phyloP scores from a whole-genome alignment of 2,113 vertebrate genomes.

The Thomomys bottae region DNA sequence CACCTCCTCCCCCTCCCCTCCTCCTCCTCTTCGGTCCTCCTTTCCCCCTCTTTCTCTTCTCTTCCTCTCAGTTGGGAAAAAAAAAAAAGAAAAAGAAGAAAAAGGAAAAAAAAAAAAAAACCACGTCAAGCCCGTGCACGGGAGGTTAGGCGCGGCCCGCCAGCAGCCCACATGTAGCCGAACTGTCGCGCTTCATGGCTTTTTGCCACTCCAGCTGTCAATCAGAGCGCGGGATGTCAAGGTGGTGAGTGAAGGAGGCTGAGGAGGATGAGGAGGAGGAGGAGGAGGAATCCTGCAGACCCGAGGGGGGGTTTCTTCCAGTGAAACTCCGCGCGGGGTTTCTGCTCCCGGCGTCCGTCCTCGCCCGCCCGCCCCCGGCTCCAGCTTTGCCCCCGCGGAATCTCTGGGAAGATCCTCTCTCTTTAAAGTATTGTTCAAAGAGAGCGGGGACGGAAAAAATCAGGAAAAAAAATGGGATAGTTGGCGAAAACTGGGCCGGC shows the following conservation, averaged over 20 bases:
- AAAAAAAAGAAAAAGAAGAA: conserved; percentile 59
- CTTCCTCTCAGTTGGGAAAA: conserved; percentile 77
- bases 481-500: conserved; percentile 80
- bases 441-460: conserved; percentile 78
- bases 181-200: conserved; percentile 99
- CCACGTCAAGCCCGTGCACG: conserved; percentile 93
- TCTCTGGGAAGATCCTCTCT: conserved; percentile 87
- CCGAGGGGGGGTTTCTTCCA: conserved; percentile 91
- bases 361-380: no score
- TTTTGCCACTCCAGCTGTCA: conserved; percentile 99
- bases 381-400: conserved; percentile 83
- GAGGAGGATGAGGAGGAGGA: conserved; percentile 87
- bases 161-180: conserved; percentile 99
- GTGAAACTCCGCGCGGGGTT: conserved; percentile 92
- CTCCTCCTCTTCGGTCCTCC: conserved; percentile 66
- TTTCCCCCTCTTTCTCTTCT: conserved; percentile 76
- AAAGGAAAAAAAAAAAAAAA: conserved; percentile 86
- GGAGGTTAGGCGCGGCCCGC: conserved; percentile 98
- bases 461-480: conserved; percentile 90
- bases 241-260: conserved; percentile 99
- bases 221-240: conserved; percentile 99
- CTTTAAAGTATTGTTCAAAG: conserved; percentile 82
- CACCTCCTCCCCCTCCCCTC: conserved; percentile 41
- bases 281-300: conserved; percentile 97
- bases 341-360: conserved; percentile 85